A percentile compares a stretch with the other conserved stretches of the same genome.
phyloP scores from a whole-genome alignment of 2,113 vertebrate species.

The Cephalopterus ornatus region DNA sequence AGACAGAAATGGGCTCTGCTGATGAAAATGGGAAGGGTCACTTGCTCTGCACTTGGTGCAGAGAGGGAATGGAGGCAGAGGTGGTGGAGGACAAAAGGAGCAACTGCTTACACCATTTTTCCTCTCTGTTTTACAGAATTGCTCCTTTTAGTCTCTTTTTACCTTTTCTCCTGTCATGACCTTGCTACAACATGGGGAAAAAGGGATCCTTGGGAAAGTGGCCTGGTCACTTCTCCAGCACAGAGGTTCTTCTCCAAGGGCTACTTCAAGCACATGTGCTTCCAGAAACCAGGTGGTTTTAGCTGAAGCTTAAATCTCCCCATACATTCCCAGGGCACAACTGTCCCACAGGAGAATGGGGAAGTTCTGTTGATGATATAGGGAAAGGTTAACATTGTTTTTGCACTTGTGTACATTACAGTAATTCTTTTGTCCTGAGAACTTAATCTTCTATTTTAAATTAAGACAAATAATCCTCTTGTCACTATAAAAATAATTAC shows the following conservation, averaged over 20 bases:
- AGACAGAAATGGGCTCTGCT: background rate
- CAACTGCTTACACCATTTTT: background rate
- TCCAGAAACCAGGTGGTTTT: background rate
- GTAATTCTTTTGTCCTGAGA: background rate
- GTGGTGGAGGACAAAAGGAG: background rate
- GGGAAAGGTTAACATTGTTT: background rate
- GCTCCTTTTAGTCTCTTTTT: background rate
- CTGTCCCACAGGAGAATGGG: background rate
- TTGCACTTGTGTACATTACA: background rate
- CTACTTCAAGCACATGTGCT: background rate
- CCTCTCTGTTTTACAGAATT: background rate
- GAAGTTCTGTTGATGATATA: background rate
- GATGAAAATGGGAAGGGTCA: background rate
- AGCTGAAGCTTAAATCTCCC: background rate
- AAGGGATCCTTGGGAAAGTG: background rate
- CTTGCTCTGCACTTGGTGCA: background rate
- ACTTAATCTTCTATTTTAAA: conserved; percentile 27
- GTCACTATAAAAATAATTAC: conserved; percentile 59
- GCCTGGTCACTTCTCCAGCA: background rate
- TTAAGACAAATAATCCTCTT: conserved; percentile 60
- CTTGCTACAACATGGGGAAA: background rate
- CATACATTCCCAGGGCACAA: background rate
- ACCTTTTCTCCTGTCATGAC: background rate
- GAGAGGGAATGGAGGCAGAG: background rate
- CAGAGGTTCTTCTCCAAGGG: background rate